Conservation (phyloP, 2,797 vertebrate species). For the Luscinia luscinia region DNA sequence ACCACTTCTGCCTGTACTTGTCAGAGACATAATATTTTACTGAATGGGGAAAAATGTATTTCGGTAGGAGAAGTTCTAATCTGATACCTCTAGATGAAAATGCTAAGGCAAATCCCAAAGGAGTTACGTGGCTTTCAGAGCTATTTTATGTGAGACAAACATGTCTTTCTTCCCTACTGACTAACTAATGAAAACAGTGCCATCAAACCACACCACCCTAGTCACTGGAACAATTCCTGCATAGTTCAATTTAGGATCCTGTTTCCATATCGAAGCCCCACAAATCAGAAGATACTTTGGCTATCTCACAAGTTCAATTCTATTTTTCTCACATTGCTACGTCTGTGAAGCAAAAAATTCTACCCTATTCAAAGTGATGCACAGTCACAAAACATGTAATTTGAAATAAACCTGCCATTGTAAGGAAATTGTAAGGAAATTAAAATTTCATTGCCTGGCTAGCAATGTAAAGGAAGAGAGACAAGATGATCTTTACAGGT, state of each 20-base stretch:
- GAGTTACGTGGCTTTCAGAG: background rate
- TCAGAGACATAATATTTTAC: background rate
- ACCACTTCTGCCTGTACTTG: background rate
- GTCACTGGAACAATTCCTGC: background rate
- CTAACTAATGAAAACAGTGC: background rate
- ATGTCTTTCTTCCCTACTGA: background rate
- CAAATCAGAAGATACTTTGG: background rate
- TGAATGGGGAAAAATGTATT: background rate
- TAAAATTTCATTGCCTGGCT: background rate
- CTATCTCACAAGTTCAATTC: background rate
- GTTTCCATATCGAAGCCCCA: background rate
- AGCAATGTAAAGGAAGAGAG: background rate
- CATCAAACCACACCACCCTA: background rate
- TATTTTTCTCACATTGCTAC: background rate
- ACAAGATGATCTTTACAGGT: background rate
- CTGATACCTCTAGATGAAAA: background rate
- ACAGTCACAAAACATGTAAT: fast-evolving
- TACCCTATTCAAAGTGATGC: background rate
- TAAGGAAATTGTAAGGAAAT: background rate
- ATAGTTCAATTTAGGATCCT: background rate
- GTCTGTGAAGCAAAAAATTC: background rate
- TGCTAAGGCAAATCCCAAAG: background rate
- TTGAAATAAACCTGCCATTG: background rate
- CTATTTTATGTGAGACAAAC: background rate
- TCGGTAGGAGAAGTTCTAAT: background rate